Evolutionary conservation across 2,113 vertebrate genomes (phyloP).

Genomic region (Todiramphus chloris): DNA sequence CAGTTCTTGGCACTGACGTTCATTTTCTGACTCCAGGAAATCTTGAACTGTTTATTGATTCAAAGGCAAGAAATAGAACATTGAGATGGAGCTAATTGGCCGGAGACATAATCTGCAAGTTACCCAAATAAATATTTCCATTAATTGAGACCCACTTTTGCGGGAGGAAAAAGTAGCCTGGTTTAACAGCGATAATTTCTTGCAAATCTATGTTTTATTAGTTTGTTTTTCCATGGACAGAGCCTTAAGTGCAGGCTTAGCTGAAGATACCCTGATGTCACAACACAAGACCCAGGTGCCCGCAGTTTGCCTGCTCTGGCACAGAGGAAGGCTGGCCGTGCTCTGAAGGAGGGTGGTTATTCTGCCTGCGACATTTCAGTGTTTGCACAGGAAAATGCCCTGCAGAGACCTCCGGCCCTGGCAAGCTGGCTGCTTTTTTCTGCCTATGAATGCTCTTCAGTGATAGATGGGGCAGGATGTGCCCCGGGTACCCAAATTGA

Average conservation of each 20-base stretch:
- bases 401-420: not conserved
- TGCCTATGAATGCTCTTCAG: not conserved
- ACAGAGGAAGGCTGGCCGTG: not conserved
- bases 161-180: conserved; percentile 16
- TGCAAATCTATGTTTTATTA: not conserved
- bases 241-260: not conserved
- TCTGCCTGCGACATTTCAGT: not conserved
- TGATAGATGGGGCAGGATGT: not conserved
- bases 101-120: conserved; percentile 53
- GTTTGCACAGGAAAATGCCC: not conserved
- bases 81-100: conserved; percentile 68
- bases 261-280: not conserved
- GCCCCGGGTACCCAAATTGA: not conserved
- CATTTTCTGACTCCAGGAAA: conserved; percentile 73
- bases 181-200: not conserved
- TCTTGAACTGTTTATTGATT: conserved; percentile 76
- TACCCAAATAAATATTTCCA: conserved; percentile 69
- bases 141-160: conserved; percentile 38
- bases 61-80: conserved; percentile 68
- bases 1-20: conserved; percentile 65
- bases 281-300: not conserved
- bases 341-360: not conserved
- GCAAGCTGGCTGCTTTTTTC: not conserved
- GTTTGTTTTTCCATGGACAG: not conserved
- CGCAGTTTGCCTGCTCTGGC: not conserved